Conservation (phyloP, 2,797 vertebrate genomes). For the Fratercula arctica region DNA sequence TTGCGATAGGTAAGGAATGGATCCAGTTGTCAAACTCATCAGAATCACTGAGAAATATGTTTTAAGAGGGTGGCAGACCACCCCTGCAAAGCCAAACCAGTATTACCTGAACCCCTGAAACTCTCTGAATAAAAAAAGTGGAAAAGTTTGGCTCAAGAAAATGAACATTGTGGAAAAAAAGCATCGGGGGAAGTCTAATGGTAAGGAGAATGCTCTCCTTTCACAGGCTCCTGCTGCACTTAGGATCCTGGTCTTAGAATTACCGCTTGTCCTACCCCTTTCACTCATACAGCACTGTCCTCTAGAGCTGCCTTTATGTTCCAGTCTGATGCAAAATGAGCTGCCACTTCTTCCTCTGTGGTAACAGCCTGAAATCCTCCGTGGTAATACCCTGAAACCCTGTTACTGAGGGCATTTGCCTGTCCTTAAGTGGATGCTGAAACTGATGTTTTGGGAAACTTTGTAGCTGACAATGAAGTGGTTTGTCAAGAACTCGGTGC, state of each 20-base stretch:
- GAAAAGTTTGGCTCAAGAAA: not conserved
- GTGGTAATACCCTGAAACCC: not conserved
- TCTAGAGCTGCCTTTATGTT: not conserved
- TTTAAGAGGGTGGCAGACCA: not conserved
- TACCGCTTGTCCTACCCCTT: not conserved
- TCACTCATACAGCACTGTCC: not conserved
- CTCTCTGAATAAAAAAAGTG: not conserved
- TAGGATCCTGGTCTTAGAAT: not conserved
- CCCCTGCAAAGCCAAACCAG: not conserved
- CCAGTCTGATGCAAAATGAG: not conserved
- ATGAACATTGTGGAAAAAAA: not conserved
- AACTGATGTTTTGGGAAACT: not conserved
- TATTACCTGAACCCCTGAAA: not conserved
- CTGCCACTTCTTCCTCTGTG: not conserved
- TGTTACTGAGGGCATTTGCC: not conserved
- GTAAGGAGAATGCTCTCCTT: not conserved
- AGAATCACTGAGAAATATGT: not conserved
- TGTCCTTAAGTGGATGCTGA: not conserved
- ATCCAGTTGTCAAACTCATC: not conserved
- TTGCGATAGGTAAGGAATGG: not conserved
- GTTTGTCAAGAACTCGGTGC: not conserved
- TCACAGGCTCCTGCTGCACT: not conserved
- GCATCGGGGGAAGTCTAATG: fast-evolving
- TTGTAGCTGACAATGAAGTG: not conserved
- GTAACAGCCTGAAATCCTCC: not conserved